Evolutionary conservation across 2,888 invertebrate species (phyloP), one percentile per base, ranked within the genome.

Genomic region (Caenorhabditis sp.): DNA sequence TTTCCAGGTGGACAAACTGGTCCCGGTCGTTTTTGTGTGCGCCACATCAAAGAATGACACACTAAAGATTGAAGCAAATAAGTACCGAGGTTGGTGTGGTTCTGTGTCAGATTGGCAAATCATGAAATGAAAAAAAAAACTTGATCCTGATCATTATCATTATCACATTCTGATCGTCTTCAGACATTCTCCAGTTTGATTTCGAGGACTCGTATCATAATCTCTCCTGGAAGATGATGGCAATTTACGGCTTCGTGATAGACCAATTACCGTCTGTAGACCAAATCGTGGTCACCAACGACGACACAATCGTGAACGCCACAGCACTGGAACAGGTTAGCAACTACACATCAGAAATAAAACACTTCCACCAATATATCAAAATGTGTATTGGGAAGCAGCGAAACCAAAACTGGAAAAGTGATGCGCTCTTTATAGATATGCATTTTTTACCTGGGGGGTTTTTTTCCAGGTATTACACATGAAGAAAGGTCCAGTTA

Each of bases 221-320:
- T 66, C 81, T 91, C 16, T 90, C 90, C n/a, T 86, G 89, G 85
- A 91, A 91, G 80, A 91, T 91, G 91, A 92, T 90, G 88, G 84
- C 89, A 4, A 91, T 90, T 38, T 91, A 92, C 68, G 86, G 89
- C 14, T 90, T 87, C 56, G 87, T 90, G n/a, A 76, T 89, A 41
- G 72, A 76, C n/a, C 85, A 86, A 51, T 68, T 86, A 19, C 86
- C 86, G 3, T 75, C 82, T 1, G 83, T 87, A 22, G 80, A 86
- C n/a, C 86, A 89, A 75, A 87, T 89, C 51, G 85, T 89, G 24
- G 89, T 89, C 44, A 85, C 87, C 49, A 89, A 89, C 80, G 89
- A 92, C 58, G 91, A 91, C 80, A 90, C 90, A 41, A 91, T 91
- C 44, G 90, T 91, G 19, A 92, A 91, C 69, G 87, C 87, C 5